Evolutionary conservation across 1,140 invertebrate genomes (phyloP).

Genomic region (Trichomalopsis sarcophagae): DNA sequence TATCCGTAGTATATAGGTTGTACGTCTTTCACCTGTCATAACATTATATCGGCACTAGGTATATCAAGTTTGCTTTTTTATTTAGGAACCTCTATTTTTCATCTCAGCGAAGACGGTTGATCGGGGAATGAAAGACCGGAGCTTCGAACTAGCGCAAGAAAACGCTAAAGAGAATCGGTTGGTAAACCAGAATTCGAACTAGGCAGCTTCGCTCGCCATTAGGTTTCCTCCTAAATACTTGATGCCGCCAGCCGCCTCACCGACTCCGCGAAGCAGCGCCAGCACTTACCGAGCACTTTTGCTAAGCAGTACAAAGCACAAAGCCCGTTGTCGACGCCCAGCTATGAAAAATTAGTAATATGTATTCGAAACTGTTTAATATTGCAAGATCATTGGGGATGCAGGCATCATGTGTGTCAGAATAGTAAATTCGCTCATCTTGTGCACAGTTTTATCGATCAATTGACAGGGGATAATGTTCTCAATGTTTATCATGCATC

Average conservation of each 20-base stretch:
- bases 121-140: too few species aligned
- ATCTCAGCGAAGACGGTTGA: too few species aligned
- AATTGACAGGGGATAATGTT: background rate
- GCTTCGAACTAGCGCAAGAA: background rate
- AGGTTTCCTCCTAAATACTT: conserved; percentile 42
- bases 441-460: background rate
- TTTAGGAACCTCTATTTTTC: too few species aligned
- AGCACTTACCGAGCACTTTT: conserved; percentile 44
- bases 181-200: conserved; percentile 28
- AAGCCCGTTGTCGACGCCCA: background rate
- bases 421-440: background rate
- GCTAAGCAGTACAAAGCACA: conserved; percentile 15
- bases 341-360: background rate
- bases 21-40: too few species aligned
- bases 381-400: background rate
- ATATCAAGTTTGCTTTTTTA: too few species aligned
- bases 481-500: too few species aligned
- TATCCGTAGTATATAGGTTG: background rate
- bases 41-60: too few species aligned
- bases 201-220: conserved; percentile 15
- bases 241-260: conserved; percentile 7
- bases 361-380: conserved; percentile 8
- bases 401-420: background rate
- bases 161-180: conserved; percentile 1
- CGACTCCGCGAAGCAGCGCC: conserved; percentile 17